Conservation (phyloP, 2,888 invertebrate species). For the Agonum fuliginosum region DNA sequence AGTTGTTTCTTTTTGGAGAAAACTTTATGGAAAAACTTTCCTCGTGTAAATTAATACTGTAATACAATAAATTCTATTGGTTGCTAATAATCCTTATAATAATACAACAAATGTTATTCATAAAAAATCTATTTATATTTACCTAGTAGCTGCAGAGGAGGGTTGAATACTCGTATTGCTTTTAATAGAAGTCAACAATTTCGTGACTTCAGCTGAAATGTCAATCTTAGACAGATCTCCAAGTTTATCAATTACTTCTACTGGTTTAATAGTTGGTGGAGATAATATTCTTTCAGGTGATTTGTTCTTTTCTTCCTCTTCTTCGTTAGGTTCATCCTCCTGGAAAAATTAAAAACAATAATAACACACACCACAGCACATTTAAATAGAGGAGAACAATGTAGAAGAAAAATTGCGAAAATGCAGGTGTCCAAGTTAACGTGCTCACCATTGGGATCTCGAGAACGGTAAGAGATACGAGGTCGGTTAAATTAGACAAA, state of each 20-base stretch:
- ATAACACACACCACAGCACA: background rate
- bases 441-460: no score
- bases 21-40: no score
- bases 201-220: conserved; percentile 83
- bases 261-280: conserved; percentile 73
- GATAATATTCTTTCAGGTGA: conserved; percentile 59
- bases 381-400: background rate
- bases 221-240: conserved; percentile 84
- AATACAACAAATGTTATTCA: no score
- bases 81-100: no score
- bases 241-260: conserved; percentile 78
- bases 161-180: conserved; percentile 53
- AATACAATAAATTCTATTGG: no score
- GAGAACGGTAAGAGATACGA: no score
- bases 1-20: no score
- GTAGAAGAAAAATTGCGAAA: no score
- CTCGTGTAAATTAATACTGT: no score
- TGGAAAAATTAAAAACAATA: conserved; percentile 61
- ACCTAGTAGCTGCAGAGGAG: conserved; percentile 61
- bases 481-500: no score
- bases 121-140: conserved; percentile 39
- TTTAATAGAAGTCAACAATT: conserved; percentile 78
- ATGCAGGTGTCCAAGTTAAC: no score
- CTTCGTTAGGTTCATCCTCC: conserved; percentile 66
- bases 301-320: conserved; percentile 64